Percentiles rank a stretch among this genome's conserved stretches.
These are phyloP conservation scores for Podarcis cretensis DNA, from an alignment of 2,113 vertebrate genomes.

Conservation along the genomic window DNA sequence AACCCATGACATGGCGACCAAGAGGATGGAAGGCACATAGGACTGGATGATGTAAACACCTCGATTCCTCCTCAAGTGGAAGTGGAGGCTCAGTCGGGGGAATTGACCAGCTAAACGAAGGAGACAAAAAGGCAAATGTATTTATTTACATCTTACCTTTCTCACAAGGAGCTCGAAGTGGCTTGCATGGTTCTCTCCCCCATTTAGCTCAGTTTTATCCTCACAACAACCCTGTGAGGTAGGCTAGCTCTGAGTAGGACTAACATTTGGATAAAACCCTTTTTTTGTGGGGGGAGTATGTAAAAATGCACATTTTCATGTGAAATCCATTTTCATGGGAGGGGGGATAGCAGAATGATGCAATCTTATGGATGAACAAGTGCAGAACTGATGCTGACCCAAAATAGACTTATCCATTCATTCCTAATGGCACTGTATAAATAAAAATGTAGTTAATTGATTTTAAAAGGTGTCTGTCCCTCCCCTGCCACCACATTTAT, in stretches of 20 bases:
- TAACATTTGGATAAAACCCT: too few species aligned
- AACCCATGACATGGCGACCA: slow-evolving; percentile 99
- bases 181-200: neutral
- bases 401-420: too few species aligned
- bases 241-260: neutral
- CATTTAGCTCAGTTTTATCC: neutral
- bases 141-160: neutral
- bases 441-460: too few species aligned
- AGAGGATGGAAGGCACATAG: slow-evolving; percentile 93
- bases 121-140: neutral
- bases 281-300: too few species aligned
- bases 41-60: slow-evolving; percentile 99
- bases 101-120: slow-evolving; percentile 87
- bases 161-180: neutral
- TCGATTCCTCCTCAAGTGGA: slow-evolving; percentile 89
- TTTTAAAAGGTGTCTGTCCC: too few species aligned
- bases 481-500: too few species aligned
- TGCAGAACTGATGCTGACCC: too few species aligned
- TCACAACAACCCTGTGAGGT: neutral
- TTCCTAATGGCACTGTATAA: too few species aligned
- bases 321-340: too few species aligned
- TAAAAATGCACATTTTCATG: too few species aligned
- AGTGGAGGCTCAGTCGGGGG: slow-evolving; percentile 92
- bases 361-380: too few species aligned
- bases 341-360: too few species aligned